Base-by-base conservation (phyloP, 2,888 invertebrate genomes). In the Nowickia ferox region DNA sequence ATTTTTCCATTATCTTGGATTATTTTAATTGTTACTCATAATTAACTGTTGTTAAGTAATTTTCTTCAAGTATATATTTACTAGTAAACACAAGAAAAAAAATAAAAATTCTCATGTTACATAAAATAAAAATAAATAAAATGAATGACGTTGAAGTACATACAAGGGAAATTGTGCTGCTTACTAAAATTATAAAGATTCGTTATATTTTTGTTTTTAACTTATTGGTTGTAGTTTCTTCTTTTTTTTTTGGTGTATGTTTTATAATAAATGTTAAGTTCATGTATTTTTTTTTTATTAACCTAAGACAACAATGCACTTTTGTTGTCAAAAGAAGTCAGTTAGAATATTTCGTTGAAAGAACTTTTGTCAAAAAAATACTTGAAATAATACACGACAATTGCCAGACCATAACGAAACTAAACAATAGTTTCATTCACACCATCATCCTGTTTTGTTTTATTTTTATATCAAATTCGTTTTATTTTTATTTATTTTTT, bases 401-500 rank as follows among this genome's bases (percentile, higher is more conserved):
- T 84, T 71, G 65, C 42, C 74, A 79, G 77, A 85, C 87, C 84
- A 79, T 85, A 84, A 86, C 79, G 40, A 77, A 83, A 17, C 53
- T 38, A 80, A 84, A 85, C 79, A 71, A 79, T 79, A 71, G 63
- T 72, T 77, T 79, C 86, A 83, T 85, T 85, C 82, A 85, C 85
- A 85, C 84, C 80, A 80, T 84, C 84, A 77, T 77, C 78, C 75
- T 81, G 61, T 77, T 84, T 78, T 30, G 42, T 22, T 68, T 53
- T 30, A 15, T 40, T 61, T 77, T 10, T 48, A 5, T 55, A 13
- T 57, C 11, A 19, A 19, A 17, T 42, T 42, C 6, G 48, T 53
- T 59, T 61, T 42, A 44, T 48, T 48, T 38, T 69, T 61, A 53
- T 66, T 57, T 38, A 30, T 48, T 61, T 79, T 63, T 63, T 48